Percentiles rank a stretch among this genome's conserved stretches.
Evolutionary conservation across 2,113 vertebrate genomes (phyloP).

Genomic region (Corvus hawaiiensis): DNA sequence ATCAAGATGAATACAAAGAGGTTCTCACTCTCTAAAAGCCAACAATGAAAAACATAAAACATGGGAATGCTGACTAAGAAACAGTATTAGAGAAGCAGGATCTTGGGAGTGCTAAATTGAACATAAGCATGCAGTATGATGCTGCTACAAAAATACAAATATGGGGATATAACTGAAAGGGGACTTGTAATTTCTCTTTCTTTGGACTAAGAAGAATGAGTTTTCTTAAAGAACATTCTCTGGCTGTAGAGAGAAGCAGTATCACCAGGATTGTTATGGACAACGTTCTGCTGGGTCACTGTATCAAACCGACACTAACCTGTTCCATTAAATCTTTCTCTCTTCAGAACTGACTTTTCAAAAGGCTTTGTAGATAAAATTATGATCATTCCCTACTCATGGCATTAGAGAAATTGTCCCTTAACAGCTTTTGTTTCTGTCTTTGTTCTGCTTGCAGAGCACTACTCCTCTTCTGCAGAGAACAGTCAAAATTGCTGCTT

Average conservation of each 20-base stretch:
- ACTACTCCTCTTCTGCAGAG: neutral
- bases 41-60: neutral
- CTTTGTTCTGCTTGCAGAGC: neutral
- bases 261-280: neutral
- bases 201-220: neutral
- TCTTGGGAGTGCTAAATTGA: neutral
- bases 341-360: neutral
- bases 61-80: neutral
- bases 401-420: neutral
- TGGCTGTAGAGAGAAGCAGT: neutral
- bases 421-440: neutral
- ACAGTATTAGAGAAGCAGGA: neutral
- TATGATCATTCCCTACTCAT: neutral
- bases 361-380: neutral
- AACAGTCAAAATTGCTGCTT: neutral
- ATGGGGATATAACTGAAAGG: neutral
- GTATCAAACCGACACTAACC: neutral
- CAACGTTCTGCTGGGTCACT: neutral
- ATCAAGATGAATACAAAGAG: constrained; percentile 11
- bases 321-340: neutral
- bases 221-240: neutral
- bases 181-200: neutral
- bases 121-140: neutral
- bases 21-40: neutral
- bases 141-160: neutral